Conservation (phyloP, 2,797 vertebrate species). For the Caiman crocodilus region DNA sequence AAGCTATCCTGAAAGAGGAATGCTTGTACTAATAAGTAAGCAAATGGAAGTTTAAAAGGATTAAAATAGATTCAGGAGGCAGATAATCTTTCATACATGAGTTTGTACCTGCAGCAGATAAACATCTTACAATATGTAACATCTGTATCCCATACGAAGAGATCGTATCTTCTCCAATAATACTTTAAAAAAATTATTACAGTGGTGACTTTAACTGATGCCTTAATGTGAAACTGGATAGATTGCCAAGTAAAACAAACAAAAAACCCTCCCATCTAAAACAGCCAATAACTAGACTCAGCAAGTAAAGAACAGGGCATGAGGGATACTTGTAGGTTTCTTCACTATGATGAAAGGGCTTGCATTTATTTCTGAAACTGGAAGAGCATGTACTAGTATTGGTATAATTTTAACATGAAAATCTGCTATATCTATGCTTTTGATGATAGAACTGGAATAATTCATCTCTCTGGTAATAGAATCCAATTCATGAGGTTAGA, state of each 20-base stretch:
- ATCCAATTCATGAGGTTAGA: neutral
- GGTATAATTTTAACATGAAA: neutral
- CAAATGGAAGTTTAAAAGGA: neutral
- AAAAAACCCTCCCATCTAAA: neutral
- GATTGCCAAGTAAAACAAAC: neutral
- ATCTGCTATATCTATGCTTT: neutral
- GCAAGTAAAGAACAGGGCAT: neutral
- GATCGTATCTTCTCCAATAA: neutral
- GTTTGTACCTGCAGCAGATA: neutral
- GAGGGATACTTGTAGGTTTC: neutral
- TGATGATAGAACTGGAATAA: neutral
- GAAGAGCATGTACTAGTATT: rapidly evolving
- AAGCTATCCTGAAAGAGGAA: neutral
- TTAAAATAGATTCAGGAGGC: neutral
- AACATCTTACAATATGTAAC: neutral
- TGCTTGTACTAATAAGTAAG: neutral
- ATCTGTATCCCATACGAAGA: neutral
- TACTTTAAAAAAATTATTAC: neutral
- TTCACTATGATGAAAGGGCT: too few relatives aligned
- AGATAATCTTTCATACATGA: neutral
- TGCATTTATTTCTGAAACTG: neutral
- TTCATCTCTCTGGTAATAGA: neutral
- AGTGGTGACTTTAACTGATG: neutral
- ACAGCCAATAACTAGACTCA: neutral
- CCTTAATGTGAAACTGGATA: neutral